These are phyloP conservation scores for Bhutanitis thaidina DNA, from an alignment of 2,888 invertebrate genomes.

Conservation along the genomic window DNA sequence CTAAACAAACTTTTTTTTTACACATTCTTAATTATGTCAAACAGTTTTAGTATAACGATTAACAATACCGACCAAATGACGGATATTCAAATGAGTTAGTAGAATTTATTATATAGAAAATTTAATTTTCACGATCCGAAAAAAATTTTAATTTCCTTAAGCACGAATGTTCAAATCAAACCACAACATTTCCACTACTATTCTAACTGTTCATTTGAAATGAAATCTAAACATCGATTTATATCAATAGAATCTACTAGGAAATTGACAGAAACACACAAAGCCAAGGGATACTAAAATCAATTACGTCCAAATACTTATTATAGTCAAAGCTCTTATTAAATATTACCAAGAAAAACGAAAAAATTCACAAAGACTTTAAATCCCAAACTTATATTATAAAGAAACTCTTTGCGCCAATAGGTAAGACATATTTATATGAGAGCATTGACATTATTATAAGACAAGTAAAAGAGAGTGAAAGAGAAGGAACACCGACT, in stretches of 20 bases:
- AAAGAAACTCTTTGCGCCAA: too few relatives aligned
- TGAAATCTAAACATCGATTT: slow-evolving; percentile 14
- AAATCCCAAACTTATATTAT: too few relatives aligned
- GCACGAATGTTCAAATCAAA: neutral
- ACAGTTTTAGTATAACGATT: too few relatives aligned
- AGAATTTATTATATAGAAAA: too few relatives aligned
- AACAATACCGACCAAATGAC: too few relatives aligned
- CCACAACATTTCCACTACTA: neutral
- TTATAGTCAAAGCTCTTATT: slow-evolving; percentile 6
- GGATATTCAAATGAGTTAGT: too few relatives aligned
- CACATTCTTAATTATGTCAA: too few relatives aligned
- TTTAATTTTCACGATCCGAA: too few relatives aligned
- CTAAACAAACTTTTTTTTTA: too few relatives aligned
- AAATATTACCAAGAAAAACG: neutral
- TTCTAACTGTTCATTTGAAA: neutral
- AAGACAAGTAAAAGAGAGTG: slow-evolving; percentile 47
- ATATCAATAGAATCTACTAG: neutral
- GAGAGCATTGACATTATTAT: slow-evolving; percentile 46
- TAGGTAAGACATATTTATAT: slow-evolving; percentile 25
- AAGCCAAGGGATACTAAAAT: slow-evolving; percentile 2
- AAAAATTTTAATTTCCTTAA: neutral
- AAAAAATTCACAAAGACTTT: neutral
- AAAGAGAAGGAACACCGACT: slow-evolving; percentile 80
- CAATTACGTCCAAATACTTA: neutral
- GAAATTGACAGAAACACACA: slow-evolving; percentile 8